Percentiles rank a stretch among this genome's conserved stretches.
phyloP scores from a whole-genome alignment of 2,888 invertebrate species.

The Himalopsyche japonica region DNA sequence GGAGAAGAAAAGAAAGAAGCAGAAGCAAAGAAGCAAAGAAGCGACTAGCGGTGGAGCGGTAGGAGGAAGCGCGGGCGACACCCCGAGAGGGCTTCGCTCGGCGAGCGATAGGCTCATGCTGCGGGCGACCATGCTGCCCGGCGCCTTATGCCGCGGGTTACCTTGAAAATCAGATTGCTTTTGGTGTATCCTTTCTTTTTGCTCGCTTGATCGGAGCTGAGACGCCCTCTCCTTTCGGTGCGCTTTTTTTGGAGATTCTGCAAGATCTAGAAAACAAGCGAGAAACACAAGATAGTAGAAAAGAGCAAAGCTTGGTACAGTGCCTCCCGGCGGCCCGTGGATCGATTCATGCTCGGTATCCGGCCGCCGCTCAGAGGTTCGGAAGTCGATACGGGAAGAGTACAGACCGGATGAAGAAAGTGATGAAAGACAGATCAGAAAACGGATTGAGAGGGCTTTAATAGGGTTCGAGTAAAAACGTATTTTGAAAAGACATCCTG shows the following conservation, averaged over 20 bases:
- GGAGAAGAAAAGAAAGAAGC: constrained; percentile 37
- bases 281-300: constrained; percentile 85
- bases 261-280: constrained; percentile 95
- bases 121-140: constrained; percentile 57
- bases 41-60: constrained; percentile 50
- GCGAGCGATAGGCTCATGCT: constrained; percentile 29
- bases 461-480: background rate
- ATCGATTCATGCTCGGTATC: constrained; percentile 44
- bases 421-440: constrained; percentile 39
- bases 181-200: constrained; percentile 93
- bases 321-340: constrained; percentile 53
- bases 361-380: constrained; percentile 44
- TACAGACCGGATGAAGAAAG: constrained; percentile 51
- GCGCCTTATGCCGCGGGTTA: constrained; percentile 73
- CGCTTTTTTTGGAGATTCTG: constrained; percentile 99
- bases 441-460: constrained; percentile 19
- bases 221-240: constrained; percentile 95
- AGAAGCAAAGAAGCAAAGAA: constrained; percentile 31
- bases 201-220: constrained; percentile 86
- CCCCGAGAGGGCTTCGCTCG: background rate
- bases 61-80: constrained; percentile 49
- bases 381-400: constrained; percentile 53
- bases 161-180: constrained; percentile 99
- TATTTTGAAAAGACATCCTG: background rate
- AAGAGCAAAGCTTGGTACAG: constrained; percentile 60